Conservation (phyloP, 2,888 invertebrate genomes). For the Phaonia tiefii region DNA sequence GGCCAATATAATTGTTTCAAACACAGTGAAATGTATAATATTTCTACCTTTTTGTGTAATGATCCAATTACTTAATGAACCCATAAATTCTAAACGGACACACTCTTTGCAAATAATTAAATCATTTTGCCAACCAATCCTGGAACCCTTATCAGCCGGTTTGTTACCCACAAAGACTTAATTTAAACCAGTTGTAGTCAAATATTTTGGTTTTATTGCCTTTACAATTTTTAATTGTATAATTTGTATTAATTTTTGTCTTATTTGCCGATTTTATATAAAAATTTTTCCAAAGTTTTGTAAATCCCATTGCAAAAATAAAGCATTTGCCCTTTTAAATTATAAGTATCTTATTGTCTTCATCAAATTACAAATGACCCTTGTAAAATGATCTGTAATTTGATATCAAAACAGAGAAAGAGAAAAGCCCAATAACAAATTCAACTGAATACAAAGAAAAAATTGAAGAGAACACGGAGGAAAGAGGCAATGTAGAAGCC, state of each 20-base stretch:
- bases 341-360: slow-evolving; percentile 46
- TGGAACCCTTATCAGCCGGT: no score
- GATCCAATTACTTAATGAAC: no score
- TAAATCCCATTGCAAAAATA: not conserved
- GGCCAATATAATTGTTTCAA: no score
- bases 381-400: slow-evolving; percentile 58
- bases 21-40: no score
- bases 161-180: no score
- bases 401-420: slow-evolving; percentile 36
- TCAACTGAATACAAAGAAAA: not conserved
- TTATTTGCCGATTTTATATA: slow-evolving; percentile 9
- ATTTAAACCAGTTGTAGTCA: no score
- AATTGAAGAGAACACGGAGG: not conserved
- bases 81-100: no score
- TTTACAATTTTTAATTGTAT: not conserved
- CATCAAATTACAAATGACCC: slow-evolving; percentile 56
- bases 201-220: not conserved
- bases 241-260: slow-evolving; percentile 20
- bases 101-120: no score
- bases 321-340: not conserved
- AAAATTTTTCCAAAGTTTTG: not conserved
- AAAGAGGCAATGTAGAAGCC: not conserved
- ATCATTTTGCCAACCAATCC: no score
- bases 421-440: not conserved
- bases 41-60: no score